Percentiles rank a stretch among this genome's conserved stretches.
Conservation (phyloP, 2,888 invertebrate species). For the Temnothorax unifasciatus region DNA sequence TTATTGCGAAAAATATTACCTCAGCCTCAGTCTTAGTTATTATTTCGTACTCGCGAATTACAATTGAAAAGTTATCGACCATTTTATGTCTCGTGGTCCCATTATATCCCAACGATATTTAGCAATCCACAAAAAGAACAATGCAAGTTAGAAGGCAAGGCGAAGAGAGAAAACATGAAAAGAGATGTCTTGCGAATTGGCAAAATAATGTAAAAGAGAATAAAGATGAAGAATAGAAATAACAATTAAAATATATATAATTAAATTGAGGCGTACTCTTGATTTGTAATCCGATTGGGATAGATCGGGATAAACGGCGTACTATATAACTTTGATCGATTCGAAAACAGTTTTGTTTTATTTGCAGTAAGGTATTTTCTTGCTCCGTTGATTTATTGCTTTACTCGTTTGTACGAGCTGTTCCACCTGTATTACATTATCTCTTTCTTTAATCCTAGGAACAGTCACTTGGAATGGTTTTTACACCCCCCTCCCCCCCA, state of each 20-base stretch:
- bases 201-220: background rate
- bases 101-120: background rate
- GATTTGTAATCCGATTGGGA: background rate
- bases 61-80: too few species aligned
- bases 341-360: background rate
- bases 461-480: background rate
- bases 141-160: background rate
- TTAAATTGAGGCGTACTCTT: background rate
- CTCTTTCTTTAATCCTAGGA: background rate
- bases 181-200: background rate
- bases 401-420: background rate
- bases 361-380: background rate
- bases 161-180: background rate
- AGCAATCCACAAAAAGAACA: background rate
- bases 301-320: background rate
- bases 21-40: too few species aligned
- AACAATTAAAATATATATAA: background rate
- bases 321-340: background rate
- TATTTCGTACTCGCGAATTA: too few species aligned
- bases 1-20: too few species aligned
- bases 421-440: background rate
- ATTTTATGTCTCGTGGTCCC: too few species aligned
- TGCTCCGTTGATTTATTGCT: background rate
- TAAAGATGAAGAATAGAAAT: background rate
- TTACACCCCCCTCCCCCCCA: too few species aligned